These are phyloP conservation scores for Noctua fimbriata DNA, from an alignment of 2,888 invertebrate genomes.

Conservation along the genomic window DNA sequence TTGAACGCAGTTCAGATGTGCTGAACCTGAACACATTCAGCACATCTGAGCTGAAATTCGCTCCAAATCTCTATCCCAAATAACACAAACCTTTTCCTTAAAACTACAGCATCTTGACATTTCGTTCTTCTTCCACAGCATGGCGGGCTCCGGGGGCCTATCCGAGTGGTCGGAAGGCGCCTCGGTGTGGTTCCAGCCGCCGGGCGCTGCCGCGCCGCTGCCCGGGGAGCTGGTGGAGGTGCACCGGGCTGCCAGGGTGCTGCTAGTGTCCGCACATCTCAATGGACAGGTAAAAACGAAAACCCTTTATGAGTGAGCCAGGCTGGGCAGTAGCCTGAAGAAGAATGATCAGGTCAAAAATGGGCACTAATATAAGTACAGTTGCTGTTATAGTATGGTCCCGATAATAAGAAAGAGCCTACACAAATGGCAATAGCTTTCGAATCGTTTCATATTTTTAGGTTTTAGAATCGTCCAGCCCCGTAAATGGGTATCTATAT, in stretches of 20 bases:
- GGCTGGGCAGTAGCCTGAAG: background rate
- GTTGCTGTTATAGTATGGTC: background rate
- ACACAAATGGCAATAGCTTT: background rate
- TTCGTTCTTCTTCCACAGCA: slow-evolving; percentile 73
- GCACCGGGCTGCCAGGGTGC: slow-evolving; percentile 96
- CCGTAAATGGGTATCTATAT: too few species aligned
- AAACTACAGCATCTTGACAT: slow-evolving; percentile 14
- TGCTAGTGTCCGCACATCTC: slow-evolving; percentile 96
- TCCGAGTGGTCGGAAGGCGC: slow-evolving; percentile 95
- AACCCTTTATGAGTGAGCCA: background rate
- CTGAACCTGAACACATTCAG: background rate
- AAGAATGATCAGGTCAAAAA: background rate
- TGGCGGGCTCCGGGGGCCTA: slow-evolving; percentile 87
- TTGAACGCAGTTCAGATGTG: background rate
- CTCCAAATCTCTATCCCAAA: background rate
- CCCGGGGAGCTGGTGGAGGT: slow-evolving; percentile 97
- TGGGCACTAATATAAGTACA: background rate
- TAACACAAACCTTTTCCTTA: background rate
- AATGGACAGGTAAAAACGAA: slow-evolving; percentile 93
- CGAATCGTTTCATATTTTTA: background rate
- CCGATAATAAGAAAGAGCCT: background rate
- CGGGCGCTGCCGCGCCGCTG: slow-evolving; percentile 96
- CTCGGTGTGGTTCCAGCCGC: slow-evolving; percentile 97
- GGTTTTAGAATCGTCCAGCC: background rate
- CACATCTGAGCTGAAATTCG: background rate